phyloP scores from a whole-genome alignment of 2,888 invertebrate genomes.

The Drosophila acutilabella region DNA sequence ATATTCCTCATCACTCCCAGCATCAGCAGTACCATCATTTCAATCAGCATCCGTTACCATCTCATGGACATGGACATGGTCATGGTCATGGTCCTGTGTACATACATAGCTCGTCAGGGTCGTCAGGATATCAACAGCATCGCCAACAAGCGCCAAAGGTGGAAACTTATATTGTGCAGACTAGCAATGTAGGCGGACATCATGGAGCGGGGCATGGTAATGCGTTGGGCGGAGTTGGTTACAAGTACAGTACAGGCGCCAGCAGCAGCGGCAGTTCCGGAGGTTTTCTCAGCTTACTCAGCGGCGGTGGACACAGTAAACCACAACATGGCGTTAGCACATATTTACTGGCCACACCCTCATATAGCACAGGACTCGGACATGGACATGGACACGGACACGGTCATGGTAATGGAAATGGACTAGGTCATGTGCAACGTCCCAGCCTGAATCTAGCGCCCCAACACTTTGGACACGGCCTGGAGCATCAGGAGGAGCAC shows the following conservation, averaged over 20 bases:
- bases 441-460: constrained; percentile 20
- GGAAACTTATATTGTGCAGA: constrained; percentile 74
- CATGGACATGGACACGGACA: constrained; percentile 17
- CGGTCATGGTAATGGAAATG: constrained; percentile 26
- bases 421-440: constrained; percentile 18
- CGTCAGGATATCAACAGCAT: constrained; percentile 37
- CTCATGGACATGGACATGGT: constrained; percentile 44
- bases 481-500: constrained; percentile 51
- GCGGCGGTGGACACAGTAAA: constrained; percentile 47
- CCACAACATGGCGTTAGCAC: constrained; percentile 41
- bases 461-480: constrained; percentile 24
- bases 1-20: constrained; percentile 15
- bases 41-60: constrained; percentile 14
- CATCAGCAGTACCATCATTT: constrained; percentile 16
- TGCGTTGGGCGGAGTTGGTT: constrained; percentile 17
- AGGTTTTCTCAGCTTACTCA: constrained; percentile 33
- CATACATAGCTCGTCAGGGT: constrained; percentile 23
- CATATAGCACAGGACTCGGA: constrained; percentile 34
- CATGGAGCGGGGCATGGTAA: background rate
- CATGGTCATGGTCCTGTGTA: constrained; percentile 54
- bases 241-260: constrained; percentile 2
- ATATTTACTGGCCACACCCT: constrained; percentile 52
- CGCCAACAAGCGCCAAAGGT: constrained; percentile 62
- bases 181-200: constrained; percentile 36
- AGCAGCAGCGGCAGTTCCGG: background rate